A percentile compares a stretch with the other conserved stretches of the same genome.
Evolutionary conservation across 2,888 invertebrate genomes (phyloP).

Genomic region (Agonum fuliginosum): DNA sequence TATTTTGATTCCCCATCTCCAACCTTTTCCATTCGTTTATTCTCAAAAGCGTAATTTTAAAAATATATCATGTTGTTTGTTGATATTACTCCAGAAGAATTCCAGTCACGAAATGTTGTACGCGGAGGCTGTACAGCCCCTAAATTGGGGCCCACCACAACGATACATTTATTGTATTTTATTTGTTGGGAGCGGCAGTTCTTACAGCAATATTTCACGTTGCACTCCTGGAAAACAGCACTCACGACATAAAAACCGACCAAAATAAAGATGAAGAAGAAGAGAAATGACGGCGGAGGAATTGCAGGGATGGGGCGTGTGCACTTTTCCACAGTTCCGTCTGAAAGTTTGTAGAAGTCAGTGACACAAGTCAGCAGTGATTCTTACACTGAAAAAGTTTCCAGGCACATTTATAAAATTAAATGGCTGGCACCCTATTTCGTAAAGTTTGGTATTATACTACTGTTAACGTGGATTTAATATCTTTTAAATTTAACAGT

Average conservation of each 20-base stretch:
- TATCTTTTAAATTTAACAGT: background rate
- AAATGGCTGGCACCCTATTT: slow-evolving; percentile 16
- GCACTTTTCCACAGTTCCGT: slow-evolving; percentile 17
- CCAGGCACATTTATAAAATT: slow-evolving; percentile 30
- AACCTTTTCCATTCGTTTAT: too few relatives aligned
- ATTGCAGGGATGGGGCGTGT: background rate
- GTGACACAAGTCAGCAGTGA: slow-evolving; percentile 13
- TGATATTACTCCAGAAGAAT: background rate
- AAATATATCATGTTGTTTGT: slow-evolving; percentile 14
- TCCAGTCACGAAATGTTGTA: slow-evolving; percentile 32
- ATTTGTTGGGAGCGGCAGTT: slow-evolving; percentile 26
- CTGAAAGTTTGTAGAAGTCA: slow-evolving; percentile 28
- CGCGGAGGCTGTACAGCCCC: background rate
- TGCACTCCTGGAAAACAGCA: slow-evolving; percentile 25
- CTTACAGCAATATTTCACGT: slow-evolving; percentile 36
- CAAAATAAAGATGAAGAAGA: slow-evolving; percentile 37
- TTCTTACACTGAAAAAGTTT: slow-evolving; percentile 8
- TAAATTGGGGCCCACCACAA: slow-evolving; percentile 19
- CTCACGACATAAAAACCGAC: slow-evolving; percentile 1
- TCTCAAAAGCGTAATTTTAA: background rate
- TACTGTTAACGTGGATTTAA: background rate
- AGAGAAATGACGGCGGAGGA: slow-evolving; percentile 22
- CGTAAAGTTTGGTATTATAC: background rate
- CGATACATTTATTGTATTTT: slow-evolving; percentile 36
- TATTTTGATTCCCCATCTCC: too few relatives aligned